A percentile compares a stretch with the other conserved stretches of the same genome.
These are phyloP conservation scores for Cydia pomonella DNA, from an alignment of 1,140 invertebrate genomes.

Conservation along the genomic window DNA sequence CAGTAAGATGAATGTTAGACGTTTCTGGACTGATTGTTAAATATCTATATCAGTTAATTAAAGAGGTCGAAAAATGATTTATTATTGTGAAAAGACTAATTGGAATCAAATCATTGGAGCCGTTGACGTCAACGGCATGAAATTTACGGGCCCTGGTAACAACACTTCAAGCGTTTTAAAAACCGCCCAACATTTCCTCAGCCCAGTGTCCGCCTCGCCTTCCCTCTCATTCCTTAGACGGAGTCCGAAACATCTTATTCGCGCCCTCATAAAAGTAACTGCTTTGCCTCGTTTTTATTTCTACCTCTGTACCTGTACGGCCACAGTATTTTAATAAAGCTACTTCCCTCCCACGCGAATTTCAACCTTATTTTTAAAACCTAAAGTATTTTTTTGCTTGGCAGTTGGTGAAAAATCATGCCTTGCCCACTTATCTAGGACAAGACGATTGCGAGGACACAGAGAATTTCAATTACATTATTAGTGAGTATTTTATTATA, in stretches of 20 bases:
- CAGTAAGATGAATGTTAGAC: too few relatives aligned
- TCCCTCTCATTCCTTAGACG: constrained; percentile 73
- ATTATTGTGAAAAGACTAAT: too few relatives aligned
- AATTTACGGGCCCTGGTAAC: too few relatives aligned
- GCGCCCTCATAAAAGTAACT: constrained; percentile 81
- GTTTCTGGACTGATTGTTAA: too few relatives aligned
- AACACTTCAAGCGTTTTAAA: constrained; percentile 33
- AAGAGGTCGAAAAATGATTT: too few relatives aligned
- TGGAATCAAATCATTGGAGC: too few relatives aligned
- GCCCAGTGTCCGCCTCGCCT: constrained; percentile 49
- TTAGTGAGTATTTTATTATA: constrained; percentile 42
- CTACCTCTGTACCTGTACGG: constrained; percentile 78
- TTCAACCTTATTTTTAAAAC: constrained; percentile 38
- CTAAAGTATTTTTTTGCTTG: constrained; percentile 47
- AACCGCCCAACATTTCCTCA: constrained; percentile 37
- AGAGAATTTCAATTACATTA: constrained; percentile 79
- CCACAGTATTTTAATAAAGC: constrained; percentile 80
- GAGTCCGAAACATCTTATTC: constrained; percentile 80
- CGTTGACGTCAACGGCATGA: too few relatives aligned
- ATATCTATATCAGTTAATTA: too few relatives aligned
- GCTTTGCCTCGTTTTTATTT: constrained; percentile 80
- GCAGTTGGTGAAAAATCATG: constrained; percentile 52
- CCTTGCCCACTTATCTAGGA: constrained; percentile 76
- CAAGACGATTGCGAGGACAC: constrained; percentile 73
- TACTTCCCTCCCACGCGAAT: constrained; percentile 45